Evolutionary conservation across 1,140 invertebrate species (phyloP), one percentile per base, ranked within the genome.

Genomic region (Drosophila repleta): DNA sequence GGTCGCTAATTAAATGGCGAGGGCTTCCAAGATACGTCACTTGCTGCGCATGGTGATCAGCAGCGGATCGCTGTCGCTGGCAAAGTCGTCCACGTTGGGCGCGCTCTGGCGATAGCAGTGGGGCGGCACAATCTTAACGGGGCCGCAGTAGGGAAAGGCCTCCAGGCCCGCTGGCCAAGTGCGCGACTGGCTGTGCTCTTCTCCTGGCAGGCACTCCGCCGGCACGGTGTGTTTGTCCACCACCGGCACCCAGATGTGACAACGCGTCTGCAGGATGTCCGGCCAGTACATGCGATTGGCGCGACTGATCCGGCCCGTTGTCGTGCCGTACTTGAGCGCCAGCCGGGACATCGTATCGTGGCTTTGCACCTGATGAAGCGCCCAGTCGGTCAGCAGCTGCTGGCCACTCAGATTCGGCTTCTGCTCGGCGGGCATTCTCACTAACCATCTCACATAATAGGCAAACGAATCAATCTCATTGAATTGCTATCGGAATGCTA

Each of bases 271-370:
- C n/a, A 69, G 46, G 1, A 84, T 35, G 43, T 83, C 80, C 72
- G 60, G 76, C 3, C 61, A 45, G 13, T 79, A 73, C 80, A 84
- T 63, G 17, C 80, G 68, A 63, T 84, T 84, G 15, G 57, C 80
- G 7, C 76, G 68, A 41, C 73, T 67, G 3, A 84, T 55, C 5
- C 49, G n/a, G 0, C 76, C 80, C 18, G 76, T 67, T 15, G 76
- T 84, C 7, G 67, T 84, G 5, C 70, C 62, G 6, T 76, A 73
- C 21, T 64, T 76, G 3, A 84, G 37, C 2, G 80, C 80, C 61
- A 84, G 29, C 3, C 52, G 56, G 1, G 49, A 48, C 73, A 84
- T 52, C 0, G 80, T 74, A 13, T 84, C 80, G 6, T 56, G 35
- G 4, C 15, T 6, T 39, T n/a, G 4, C 7, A 83, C 46, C n/a